phyloP scores from a whole-genome alignment of 1,140 invertebrate genomes.

The Rhynchophorus ferrugineus region DNA sequence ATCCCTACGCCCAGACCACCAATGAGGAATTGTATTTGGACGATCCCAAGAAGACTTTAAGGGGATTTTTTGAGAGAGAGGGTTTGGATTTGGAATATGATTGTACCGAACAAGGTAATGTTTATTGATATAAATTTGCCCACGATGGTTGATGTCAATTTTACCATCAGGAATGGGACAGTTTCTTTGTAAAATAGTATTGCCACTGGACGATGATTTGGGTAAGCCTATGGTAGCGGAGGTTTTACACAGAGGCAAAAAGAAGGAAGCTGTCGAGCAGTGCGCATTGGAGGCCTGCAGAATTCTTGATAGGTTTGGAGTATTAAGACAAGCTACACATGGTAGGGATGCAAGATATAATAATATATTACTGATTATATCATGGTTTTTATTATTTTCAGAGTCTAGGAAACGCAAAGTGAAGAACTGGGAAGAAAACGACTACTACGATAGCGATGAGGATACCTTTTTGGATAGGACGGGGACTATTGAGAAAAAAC shows the following conservation, averaged over 20 bases:
- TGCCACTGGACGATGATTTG: constrained; percentile 71
- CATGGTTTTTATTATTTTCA: constrained; percentile 23
- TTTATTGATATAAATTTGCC: not conserved
- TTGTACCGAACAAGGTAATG: constrained; percentile 62
- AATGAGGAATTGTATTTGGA: constrained; percentile 87
- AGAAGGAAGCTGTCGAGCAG: constrained; percentile 88
- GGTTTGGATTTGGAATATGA: constrained; percentile 79
- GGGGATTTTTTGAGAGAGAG: constrained; percentile 93
- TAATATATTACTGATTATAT: not conserved
- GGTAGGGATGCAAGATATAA: constrained; percentile 42
- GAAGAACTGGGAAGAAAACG: constrained; percentile 79
- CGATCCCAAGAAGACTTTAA: constrained; percentile 91
- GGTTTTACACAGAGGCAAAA: constrained; percentile 81
- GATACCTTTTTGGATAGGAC: constrained; percentile 94
- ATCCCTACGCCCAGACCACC: constrained; percentile 70
- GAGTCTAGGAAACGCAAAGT: constrained; percentile 61
- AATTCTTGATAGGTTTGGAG: constrained; percentile 75
- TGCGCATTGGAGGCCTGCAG: constrained; percentile 92
- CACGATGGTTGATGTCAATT: not conserved
- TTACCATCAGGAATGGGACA: constrained; percentile 51
- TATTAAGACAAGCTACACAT: constrained; percentile 70
- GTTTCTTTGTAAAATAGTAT: constrained; percentile 59
- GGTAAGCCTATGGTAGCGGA: constrained; percentile 74
- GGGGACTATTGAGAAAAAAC: constrained; percentile 83
- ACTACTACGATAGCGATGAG: constrained; percentile 96